A percentile compares a stretch with the other conserved stretches of the same genome.
phyloP scores from a whole-genome alignment of 2,888 invertebrate species.

The Cremastinae sp. region DNA sequence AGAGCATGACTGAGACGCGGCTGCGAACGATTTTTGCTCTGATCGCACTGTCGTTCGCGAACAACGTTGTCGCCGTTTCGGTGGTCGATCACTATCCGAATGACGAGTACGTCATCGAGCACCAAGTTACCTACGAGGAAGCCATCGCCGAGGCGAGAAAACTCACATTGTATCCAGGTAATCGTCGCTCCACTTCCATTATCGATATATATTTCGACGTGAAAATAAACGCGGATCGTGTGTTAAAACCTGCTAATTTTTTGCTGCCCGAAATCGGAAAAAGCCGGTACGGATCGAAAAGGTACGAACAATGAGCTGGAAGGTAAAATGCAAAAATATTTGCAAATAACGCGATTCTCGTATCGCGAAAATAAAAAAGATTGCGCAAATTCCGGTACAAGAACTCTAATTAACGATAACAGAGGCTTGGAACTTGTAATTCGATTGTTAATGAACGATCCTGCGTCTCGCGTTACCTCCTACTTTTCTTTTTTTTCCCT shows the following conservation, averaged over 20 bases:
- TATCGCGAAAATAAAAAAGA: slow-evolving; percentile 10
- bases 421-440: slow-evolving; percentile 57
- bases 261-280: slow-evolving; percentile 22
- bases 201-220: not conserved
- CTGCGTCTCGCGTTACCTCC: slow-evolving; percentile 26
- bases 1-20: slow-evolving; percentile 71
- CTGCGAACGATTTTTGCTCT: slow-evolving; percentile 66
- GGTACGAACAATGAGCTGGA: slow-evolving; percentile 60
- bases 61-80: slow-evolving; percentile 71
- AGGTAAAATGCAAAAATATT: slow-evolving; percentile 41
- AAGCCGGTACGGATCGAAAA: slow-evolving; percentile 65
- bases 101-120: slow-evolving; percentile 85
- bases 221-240: too few relatives aligned
- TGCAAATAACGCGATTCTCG: slow-evolving; percentile 16
- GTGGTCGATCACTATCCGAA: slow-evolving; percentile 74
- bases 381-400: slow-evolving; percentile 62
- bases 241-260: slow-evolving; percentile 40
- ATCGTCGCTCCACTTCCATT: too few relatives aligned
- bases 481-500: slow-evolving; percentile 10
- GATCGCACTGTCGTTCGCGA: slow-evolving; percentile 64
- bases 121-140: slow-evolving; percentile 83
- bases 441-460: slow-evolving; percentile 48
- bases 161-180: slow-evolving; percentile 81
- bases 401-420: slow-evolving; percentile 65
- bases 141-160: slow-evolving; percentile 83